Evolutionary conservation across 2,113 vertebrate species (phyloP).

Genomic region (Zapornia atra): DNA sequence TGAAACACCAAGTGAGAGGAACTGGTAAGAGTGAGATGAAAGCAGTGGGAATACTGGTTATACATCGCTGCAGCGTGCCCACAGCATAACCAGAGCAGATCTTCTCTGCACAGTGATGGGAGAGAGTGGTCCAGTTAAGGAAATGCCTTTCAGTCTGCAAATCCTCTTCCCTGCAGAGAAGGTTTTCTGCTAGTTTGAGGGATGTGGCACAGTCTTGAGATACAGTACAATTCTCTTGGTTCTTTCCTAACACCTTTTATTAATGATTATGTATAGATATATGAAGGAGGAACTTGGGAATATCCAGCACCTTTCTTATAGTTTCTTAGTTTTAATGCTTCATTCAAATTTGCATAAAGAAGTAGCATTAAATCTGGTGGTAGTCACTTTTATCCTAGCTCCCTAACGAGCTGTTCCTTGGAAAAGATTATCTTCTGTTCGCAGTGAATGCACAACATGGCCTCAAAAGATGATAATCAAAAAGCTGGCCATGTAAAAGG

Average conservation of each 20-base stretch:
- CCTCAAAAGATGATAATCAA: background rate
- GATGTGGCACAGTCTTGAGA: too few relatives aligned
- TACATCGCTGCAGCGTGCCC: fast-evolving
- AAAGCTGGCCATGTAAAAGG: background rate
- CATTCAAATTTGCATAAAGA: background rate
- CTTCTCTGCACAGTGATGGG: background rate
- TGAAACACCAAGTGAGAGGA: background rate
- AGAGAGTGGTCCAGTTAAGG: background rate
- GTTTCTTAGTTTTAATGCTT: background rate
- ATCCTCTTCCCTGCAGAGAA: background rate
- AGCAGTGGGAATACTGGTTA: background rate
- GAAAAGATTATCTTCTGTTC: background rate
- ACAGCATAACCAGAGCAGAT: background rate
- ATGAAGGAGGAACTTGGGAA: background rate
- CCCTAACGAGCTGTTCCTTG: background rate
- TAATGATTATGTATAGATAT: background rate
- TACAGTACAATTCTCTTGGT: background rate
- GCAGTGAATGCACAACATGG: background rate
- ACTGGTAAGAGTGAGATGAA: background rate
- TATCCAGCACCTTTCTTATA: background rate
- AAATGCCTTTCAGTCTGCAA: background rate
- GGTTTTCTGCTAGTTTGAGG: background rate
- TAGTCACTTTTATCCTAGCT: background rate
- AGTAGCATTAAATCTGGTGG: background rate
- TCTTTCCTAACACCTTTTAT: background rate